A percentile compares a stretch with the other conserved stretches of the same genome.
phyloP scores from a whole-genome alignment of 1,140 invertebrate genomes.

The Bacillus rossius region DNA sequence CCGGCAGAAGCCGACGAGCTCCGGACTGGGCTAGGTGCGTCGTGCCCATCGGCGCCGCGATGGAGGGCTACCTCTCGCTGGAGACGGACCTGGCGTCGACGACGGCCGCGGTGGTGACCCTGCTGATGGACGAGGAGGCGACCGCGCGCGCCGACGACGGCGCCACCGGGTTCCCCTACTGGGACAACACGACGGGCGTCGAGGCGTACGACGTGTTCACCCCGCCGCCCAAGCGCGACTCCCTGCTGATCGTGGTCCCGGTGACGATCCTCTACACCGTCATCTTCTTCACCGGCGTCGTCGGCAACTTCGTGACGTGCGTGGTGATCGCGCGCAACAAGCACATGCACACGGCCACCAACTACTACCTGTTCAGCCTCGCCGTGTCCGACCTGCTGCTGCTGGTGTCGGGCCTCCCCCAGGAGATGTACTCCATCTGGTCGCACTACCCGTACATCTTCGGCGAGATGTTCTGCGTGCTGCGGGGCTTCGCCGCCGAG shows the following conservation, averaged over 20 bases:
- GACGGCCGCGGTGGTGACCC: too few species aligned
- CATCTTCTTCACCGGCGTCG: constrained; percentile 79
- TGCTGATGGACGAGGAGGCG: too few species aligned
- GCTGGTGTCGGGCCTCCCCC: constrained; percentile 70
- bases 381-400: constrained; percentile 89
- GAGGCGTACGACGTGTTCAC: neutral
- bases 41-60: too few species aligned
- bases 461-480: constrained; percentile 77
- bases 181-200: too few species aligned
- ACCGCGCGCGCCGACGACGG: too few species aligned
- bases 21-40: too few species aligned
- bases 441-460: constrained; percentile 81
- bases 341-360: constrained; percentile 89
- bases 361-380: constrained; percentile 86
- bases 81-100: too few species aligned
- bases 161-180: too few species aligned
- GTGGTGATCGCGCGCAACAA: constrained; percentile 87
- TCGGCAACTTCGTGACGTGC: constrained; percentile 91
- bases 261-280: constrained; percentile 74
- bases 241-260: constrained; percentile 66
- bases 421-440: constrained; percentile 86
- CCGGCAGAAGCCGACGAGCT: too few species aligned
- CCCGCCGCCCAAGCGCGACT: constrained; percentile 48
- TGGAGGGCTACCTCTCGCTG: too few species aligned
- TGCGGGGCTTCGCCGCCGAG: constrained; percentile 79